Percentiles rank a stretch among this genome's conserved stretches.
These are phyloP conservation scores for Pogonomyrmex barbatus DNA, from an alignment of 1,140 invertebrate genomes.

Conservation along the genomic window DNA sequence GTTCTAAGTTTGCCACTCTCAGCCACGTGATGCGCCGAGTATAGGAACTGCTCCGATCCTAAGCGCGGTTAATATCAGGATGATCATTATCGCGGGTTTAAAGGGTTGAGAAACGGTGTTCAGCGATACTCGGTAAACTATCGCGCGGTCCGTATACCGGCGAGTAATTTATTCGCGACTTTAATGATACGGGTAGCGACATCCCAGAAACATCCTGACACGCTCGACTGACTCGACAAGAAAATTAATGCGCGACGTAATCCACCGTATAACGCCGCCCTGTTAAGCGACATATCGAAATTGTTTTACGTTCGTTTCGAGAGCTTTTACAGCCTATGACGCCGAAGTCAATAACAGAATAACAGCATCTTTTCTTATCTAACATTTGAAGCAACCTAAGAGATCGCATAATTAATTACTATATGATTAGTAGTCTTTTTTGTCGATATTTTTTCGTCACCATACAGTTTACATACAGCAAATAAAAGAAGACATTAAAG, in stretches of 20 bases:
- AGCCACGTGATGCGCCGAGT: slow-evolving; percentile 26
- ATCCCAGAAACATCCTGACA: slow-evolving; percentile 47
- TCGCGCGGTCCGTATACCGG: slow-evolving; percentile 17
- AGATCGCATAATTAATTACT: slow-evolving; percentile 4
- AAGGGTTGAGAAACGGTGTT: slow-evolving; percentile 47
- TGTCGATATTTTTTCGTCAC: not conserved
- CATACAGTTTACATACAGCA: not conserved
- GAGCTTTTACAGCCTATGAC: not conserved
- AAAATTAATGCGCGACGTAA: slow-evolving; percentile 46
- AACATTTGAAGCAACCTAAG: not conserved
- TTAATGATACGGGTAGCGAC: slow-evolving; percentile 53
- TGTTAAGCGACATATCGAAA: slow-evolving; percentile 32
- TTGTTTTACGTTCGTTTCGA: not conserved
- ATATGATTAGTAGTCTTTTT: not conserved
- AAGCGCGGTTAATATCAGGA: slow-evolving; percentile 42
- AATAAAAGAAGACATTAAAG: not conserved
- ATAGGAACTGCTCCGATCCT: slow-evolving; percentile 18
- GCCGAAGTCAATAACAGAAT: slow-evolving; percentile 38
- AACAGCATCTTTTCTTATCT: not conserved
- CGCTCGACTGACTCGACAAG: slow-evolving; percentile 47
- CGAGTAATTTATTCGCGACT: slow-evolving; percentile 57
- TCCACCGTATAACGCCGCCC: slow-evolving; percentile 10
- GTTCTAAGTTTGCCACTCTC: slow-evolving; percentile 45
- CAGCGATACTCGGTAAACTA: slow-evolving; percentile 47
- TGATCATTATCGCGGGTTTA: slow-evolving; percentile 42